phyloP scores from a whole-genome alignment of 2,113 vertebrate genomes.

The Crocuta crocuta region DNA sequence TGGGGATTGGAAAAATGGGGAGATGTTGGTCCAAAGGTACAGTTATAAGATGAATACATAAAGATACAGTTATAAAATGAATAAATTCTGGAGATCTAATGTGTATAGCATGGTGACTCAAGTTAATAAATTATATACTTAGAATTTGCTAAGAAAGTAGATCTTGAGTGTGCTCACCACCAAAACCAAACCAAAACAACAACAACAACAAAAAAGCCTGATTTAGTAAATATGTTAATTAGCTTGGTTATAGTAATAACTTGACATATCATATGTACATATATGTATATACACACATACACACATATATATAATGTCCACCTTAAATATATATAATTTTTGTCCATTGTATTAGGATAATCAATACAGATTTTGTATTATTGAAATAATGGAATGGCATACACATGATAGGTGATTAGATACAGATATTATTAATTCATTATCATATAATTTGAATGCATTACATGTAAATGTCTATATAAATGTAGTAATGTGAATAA shows the following conservation, averaged over 20 bases:
- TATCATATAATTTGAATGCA: not conserved
- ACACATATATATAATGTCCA: not conserved
- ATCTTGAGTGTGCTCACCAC: not conserved
- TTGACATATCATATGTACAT: not conserved
- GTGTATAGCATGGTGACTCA: not conserved
- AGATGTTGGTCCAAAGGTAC: not conserved
- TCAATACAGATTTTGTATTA: not conserved
- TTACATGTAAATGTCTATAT: not conserved
- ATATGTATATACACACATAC: not conserved
- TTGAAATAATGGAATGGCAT: not conserved
- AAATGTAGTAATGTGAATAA: not conserved
- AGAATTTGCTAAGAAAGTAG: not conserved
- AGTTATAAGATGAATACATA: not conserved
- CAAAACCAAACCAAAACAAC: not conserved
- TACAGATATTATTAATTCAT: not conserved
- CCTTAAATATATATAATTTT: not conserved
- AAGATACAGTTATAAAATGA: not conserved
- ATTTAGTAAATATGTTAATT: not conserved
- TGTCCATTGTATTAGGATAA: not conserved
- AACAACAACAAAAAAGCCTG: not conserved
- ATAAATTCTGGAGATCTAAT: not conserved
- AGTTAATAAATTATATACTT: not conserved
- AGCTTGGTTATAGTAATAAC: not conserved
- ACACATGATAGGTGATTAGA: not conserved
- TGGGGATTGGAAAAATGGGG: not conserved